Conservation (phyloP, 2,113 vertebrate genomes). For the Microtus richardsoni region DNA sequence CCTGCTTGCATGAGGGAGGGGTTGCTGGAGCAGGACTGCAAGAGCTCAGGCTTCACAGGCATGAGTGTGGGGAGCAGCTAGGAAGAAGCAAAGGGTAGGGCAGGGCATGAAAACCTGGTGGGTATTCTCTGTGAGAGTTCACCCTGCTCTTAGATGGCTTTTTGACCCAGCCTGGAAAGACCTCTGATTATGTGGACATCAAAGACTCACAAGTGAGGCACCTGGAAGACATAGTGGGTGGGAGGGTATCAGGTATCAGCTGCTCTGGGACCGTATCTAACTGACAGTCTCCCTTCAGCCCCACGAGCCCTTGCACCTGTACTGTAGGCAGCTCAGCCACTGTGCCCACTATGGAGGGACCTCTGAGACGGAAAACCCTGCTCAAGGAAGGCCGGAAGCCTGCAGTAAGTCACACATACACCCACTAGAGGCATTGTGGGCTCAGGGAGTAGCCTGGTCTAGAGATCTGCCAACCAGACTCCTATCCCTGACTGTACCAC, state of each 20-base stretch:
- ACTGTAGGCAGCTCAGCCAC: slow-evolving; percentile 86
- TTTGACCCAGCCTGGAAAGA: neutral
- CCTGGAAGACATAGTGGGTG: neutral
- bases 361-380: slow-evolving; percentile 93
- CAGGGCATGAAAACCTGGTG: no score
- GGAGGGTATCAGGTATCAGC: neutral
- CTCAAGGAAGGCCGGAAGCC: slow-evolving; percentile 97
- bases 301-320: slow-evolving; percentile 89
- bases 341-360: slow-evolving; percentile 93
- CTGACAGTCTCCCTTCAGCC: slow-evolving; percentile 83
- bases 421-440: rapidly evolving
- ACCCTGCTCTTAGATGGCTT: neutral
- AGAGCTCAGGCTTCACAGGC: no score
- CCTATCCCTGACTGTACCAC: neutral
- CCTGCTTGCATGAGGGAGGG: neutral
- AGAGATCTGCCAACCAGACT: neutral
- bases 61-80: neutral
- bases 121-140: neutral
- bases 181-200: neutral
- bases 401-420: slow-evolving; percentile 85
- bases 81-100: neutral
- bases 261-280: neutral
- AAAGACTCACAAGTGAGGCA: neutral
- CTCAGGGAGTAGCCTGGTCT: neutral
- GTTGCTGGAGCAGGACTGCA: neutral